Base-by-base conservation (phyloP, 2,888 invertebrate genomes). In the Leptinotarsa juncta region DNA sequence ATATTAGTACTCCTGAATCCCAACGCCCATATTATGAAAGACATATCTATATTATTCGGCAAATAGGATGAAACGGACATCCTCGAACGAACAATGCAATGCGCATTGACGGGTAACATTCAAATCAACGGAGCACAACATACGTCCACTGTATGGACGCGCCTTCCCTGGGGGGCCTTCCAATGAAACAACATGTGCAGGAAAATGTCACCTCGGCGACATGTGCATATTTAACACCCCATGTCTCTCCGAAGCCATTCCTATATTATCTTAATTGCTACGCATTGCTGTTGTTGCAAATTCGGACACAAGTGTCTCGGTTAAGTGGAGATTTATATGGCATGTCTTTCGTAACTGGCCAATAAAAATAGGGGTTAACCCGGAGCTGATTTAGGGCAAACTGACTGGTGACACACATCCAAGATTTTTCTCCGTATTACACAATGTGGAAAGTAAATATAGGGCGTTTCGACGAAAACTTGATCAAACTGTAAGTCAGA, bases 21-120 rank as follows among this genome's bases (percentile, higher is more conserved):
- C 10, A 42, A 10, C 32, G 32, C 32, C 2, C 32, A 42, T 3
- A 42, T 42, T 42, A 42, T 18, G 55, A n/a, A n/a, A 70, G 49
- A 65, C 66, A 67, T 32, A 70, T 23, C 20, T 48, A 60, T 50
- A 23, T 48, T 51, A 68, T 55, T 65, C 62, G 65, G 55, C 55
- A 76, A 70, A 65, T 71, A 49, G 10, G 26, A 65, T 60, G 57
- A 68, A 70, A 73, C 71, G 65, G 71, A 65, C 70, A 71, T 73
- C 70, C 57, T 62, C 51, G 15, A 60, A 65, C 77, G 77, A 79
- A 77, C 74, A 76, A 70, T 77, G 75, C 76, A 80, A 75, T 76
- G 77, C 78, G 81, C 83, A 83, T 82, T 81, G 83, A 82, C 80
- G 81, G 82, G 82, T 80, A 82, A 83, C 82, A 82, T 84, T 82